Conservation (phyloP, 2,113 vertebrate genomes). For the Ophiodon elongatus region DNA sequence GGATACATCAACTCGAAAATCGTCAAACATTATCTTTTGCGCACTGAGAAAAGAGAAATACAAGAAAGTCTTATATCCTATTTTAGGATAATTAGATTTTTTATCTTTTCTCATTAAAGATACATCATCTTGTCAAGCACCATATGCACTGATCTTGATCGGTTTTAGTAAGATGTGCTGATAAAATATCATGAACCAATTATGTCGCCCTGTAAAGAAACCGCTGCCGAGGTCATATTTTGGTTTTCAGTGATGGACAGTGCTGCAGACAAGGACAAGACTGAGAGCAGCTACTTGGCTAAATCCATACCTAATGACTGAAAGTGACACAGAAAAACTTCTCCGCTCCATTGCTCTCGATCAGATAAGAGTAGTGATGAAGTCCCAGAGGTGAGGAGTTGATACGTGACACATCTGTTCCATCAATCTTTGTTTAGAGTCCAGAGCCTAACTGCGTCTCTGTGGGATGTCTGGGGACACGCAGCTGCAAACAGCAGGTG, state of each 20-base stretch:
- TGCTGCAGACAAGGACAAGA: background rate
- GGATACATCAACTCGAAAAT: background rate
- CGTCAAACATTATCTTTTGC: background rate
- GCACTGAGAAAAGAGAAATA: background rate
- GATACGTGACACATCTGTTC: slow-evolving; percentile 44
- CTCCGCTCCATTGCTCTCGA: background rate
- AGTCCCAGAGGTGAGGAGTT: background rate
- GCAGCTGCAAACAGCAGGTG: slow-evolving; percentile 69
- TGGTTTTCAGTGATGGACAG: background rate
- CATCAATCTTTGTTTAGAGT: background rate
- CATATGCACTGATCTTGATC: background rate
- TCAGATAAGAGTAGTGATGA: background rate
- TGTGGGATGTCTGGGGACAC: slow-evolving; percentile 11
- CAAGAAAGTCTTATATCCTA: background rate
- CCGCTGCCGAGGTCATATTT: background rate
- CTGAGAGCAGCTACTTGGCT: background rate
- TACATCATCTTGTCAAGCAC: background rate
- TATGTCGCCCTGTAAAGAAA: background rate
- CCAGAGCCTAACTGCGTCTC: slow-evolving; percentile 11
- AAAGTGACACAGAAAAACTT: too few relatives aligned
- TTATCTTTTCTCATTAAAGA: background rate
- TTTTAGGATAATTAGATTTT: background rate
- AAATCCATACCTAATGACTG: background rate
- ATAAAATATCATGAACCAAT: background rate
- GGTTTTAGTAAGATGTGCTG: background rate